phyloP scores from a whole-genome alignment of 1,140 invertebrate species.

The Dreissena polymorpha region DNA sequence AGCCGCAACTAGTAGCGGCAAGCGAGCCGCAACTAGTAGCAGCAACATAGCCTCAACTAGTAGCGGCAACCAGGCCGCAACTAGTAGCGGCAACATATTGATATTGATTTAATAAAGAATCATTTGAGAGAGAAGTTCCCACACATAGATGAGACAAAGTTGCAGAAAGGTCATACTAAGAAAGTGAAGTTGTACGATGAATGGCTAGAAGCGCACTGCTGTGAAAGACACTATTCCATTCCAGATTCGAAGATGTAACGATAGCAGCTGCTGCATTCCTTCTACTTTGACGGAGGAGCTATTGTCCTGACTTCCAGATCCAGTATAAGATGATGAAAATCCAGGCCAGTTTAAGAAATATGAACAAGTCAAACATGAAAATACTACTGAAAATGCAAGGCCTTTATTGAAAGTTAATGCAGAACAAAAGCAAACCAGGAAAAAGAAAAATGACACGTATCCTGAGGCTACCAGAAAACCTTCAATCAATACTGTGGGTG shows the following conservation, averaged over 20 bases:
- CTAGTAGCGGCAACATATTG: no score
- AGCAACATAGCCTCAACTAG: no score
- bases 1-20: no score
- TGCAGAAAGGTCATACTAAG: slow-evolving; percentile 9
- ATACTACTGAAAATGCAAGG: not conserved
- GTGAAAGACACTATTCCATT: slow-evolving; percentile 6
- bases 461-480: not conserved
- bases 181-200: not conserved
- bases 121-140: slow-evolving; percentile 11
- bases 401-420: not conserved
- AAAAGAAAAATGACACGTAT: not conserved
- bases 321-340: not conserved
- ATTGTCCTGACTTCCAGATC: not conserved
- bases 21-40: no score
- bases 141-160: not conserved
- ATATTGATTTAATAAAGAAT: slow-evolving; percentile 6
- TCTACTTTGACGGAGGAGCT: not conserved
- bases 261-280: not conserved
- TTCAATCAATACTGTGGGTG: not conserved
- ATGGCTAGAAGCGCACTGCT: slow-evolving; percentile 7
- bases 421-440: not conserved
- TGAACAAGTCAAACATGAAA: not conserved
- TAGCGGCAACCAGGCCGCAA: no score
- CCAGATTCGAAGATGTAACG: slow-evolving; percentile 11
- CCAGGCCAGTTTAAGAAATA: not conserved